A percentile compares a stretch with the other conserved stretches of the same genome.
These are phyloP conservation scores for Hydrotaea diabolus DNA, from an alignment of 2,888 invertebrate species.

Conservation along the genomic window DNA sequence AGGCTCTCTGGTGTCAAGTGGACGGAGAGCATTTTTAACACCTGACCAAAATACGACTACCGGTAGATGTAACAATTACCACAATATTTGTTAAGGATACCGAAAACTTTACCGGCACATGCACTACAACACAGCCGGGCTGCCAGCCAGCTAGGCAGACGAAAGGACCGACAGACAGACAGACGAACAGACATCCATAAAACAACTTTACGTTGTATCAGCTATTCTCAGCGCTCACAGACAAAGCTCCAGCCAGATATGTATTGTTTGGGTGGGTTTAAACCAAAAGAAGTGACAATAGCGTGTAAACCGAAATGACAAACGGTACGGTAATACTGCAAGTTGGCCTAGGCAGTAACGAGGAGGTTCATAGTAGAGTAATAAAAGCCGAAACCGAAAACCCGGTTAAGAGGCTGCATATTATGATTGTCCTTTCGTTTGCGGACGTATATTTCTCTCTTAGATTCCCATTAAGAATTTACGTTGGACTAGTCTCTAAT, in stretches of 20 bases:
- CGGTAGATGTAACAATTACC: constrained; percentile 35
- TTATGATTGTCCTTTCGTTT: no score
- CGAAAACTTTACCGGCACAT: constrained; percentile 6
- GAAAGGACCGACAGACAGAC: no score
- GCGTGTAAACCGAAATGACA: constrained; percentile 22
- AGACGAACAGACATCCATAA: background rate
- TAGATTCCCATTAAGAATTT: no score
- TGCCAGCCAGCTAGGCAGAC: background rate
- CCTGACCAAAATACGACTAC: constrained; percentile 53
- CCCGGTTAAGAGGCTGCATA: no score
- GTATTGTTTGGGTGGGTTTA: background rate
- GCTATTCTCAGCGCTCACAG: constrained; percentile 33
- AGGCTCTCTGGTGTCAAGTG: constrained; percentile 47
- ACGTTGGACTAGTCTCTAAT: no score
- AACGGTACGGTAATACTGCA: background rate
- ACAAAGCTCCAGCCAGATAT: constrained; percentile 4
- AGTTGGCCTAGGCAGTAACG: background rate
- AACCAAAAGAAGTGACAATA: constrained; percentile 24
- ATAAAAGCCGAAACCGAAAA: no score
- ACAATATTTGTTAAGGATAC: constrained; percentile 45
- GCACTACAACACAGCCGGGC: constrained; percentile 32
- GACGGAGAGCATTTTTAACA: constrained; percentile 62
- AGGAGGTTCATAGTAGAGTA: background rate
- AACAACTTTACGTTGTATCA: background rate
- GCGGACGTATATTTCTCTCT: no score